These are phyloP conservation scores for Tyrannus savana DNA, from an alignment of 2,113 vertebrate species.

Conservation along the genomic window DNA sequence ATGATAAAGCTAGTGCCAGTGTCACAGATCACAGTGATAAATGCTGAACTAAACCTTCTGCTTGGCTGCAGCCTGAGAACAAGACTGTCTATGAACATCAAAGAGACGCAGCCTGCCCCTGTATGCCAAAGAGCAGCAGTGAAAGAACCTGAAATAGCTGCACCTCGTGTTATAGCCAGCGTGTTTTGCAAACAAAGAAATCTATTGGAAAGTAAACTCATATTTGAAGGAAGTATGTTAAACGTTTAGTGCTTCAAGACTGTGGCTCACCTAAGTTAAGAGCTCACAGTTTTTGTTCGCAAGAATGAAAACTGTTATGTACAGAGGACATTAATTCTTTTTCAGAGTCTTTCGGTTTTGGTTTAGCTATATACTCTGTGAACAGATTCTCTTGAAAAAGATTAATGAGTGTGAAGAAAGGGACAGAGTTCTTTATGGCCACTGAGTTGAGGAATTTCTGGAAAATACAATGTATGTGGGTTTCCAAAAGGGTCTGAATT, in stretches of 20 bases:
- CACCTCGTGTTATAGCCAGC: accelerated
- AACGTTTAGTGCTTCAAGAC: neutral
- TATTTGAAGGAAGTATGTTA: neutral
- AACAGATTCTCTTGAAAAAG: neutral
- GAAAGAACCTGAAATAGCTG: neutral
- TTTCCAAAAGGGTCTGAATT: neutral
- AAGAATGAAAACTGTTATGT: neutral
- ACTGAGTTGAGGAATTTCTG: neutral
- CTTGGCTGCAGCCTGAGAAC: constrained; percentile 25
- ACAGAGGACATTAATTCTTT: neutral
- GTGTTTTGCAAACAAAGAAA: neutral
- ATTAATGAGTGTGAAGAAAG: neutral
- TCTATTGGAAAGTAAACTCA: neutral
- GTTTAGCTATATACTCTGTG: neutral
- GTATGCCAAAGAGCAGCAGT: neutral
- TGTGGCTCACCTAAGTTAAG: neutral
- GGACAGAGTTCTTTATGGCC: neutral
- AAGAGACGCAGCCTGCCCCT: neutral
- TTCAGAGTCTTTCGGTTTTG: neutral
- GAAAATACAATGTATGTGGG: neutral
- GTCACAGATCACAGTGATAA: constrained; percentile 32
- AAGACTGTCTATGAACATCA: neutral
- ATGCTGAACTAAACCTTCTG: constrained; percentile 39
- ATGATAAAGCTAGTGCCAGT: constrained; percentile 12
- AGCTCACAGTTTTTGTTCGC: neutral